Evolutionary conservation across 2,113 vertebrate species (phyloP).

Genomic region (Macquaria australasica): DNA sequence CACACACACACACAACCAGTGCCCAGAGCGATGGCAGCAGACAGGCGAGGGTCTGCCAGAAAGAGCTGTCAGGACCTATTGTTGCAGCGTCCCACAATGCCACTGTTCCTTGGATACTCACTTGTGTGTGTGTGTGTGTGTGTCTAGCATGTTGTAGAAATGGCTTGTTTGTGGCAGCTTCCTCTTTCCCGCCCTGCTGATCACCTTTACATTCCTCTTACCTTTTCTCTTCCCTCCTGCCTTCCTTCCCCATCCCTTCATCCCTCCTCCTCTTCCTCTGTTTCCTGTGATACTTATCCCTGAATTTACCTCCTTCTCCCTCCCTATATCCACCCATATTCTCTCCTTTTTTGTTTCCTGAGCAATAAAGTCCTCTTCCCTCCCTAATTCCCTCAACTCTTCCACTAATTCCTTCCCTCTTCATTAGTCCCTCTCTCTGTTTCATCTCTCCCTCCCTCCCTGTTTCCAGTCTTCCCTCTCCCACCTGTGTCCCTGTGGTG

Average conservation of each 20-base stretch:
- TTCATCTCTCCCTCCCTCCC: background rate
- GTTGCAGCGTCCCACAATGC: slow-evolving; percentile 53
- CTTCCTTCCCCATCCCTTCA: background rate
- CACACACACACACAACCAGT: slow-evolving; percentile 18
- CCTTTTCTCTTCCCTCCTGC: background rate
- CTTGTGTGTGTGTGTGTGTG: background rate
- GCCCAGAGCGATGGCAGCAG: slow-evolving; percentile 64
- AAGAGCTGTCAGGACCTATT: slow-evolving; percentile 71
- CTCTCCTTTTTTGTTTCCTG: background rate
- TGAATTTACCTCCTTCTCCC: background rate
- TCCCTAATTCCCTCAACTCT: background rate
- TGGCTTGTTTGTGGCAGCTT: slow-evolving; percentile 11
- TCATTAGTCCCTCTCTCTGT: background rate
- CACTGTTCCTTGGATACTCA: slow-evolving; percentile 27
- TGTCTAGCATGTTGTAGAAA: slow-evolving; percentile 3
- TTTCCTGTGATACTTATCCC: no score
- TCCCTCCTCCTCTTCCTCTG: slow-evolving; percentile 11
- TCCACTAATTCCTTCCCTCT: background rate
- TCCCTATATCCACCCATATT: background rate
- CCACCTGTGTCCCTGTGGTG: slow-evolving; percentile 21
- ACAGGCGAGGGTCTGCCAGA: slow-evolving; percentile 56
- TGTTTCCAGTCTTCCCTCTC: background rate
- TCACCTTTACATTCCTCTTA: background rate
- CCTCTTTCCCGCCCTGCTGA: slow-evolving; percentile 18
- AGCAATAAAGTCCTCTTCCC: background rate